A percentile compares a stretch with the other conserved stretches of the same genome.
Evolutionary conservation across 2,888 invertebrate species (phyloP).

Genomic region (Ephialtes manifestator): DNA sequence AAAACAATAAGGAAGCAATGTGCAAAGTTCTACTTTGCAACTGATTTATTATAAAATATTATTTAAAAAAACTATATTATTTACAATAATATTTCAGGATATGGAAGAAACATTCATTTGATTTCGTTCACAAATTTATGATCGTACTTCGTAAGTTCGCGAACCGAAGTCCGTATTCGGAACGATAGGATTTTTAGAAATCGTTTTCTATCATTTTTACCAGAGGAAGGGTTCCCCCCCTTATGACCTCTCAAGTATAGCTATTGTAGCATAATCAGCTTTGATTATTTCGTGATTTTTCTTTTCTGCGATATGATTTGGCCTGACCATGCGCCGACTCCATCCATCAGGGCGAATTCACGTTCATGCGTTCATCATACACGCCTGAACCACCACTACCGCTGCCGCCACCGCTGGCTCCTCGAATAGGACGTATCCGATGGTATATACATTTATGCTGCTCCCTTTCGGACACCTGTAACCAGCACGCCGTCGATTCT

Average conservation of each 20-base stretch:
- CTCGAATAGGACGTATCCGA: slow-evolving; percentile 59
- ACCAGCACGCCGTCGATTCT: slow-evolving; percentile 79
- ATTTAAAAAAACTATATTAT: too few species aligned
- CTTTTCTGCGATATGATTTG: not conserved
- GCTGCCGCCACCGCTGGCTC: slow-evolving; percentile 64
- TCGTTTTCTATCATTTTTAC: too few species aligned
- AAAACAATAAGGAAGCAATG: too few species aligned
- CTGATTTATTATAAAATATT: too few species aligned
- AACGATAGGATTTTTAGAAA: too few species aligned
- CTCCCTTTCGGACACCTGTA: slow-evolving; percentile 83
- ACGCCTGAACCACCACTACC: slow-evolving; percentile 70
- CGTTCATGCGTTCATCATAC: slow-evolving; percentile 70
- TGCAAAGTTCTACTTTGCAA: too few species aligned
- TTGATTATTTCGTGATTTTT: not conserved
- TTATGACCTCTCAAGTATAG: not conserved
- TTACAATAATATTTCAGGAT: too few species aligned
- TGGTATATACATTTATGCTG: slow-evolving; percentile 52
- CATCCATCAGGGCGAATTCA: slow-evolving; percentile 76
- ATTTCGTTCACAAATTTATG: too few species aligned
- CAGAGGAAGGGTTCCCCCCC: too few species aligned
- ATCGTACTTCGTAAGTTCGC: too few species aligned
- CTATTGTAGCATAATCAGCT: not conserved
- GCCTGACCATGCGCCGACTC: slow-evolving; percentile 77
- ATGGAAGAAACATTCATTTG: too few species aligned
- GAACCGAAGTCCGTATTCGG: too few species aligned